Percentiles rank a stretch among this genome's conserved stretches.
phyloP scores from a whole-genome alignment of 2,113 vertebrate species.

The Alligator mississippiensis region DNA sequence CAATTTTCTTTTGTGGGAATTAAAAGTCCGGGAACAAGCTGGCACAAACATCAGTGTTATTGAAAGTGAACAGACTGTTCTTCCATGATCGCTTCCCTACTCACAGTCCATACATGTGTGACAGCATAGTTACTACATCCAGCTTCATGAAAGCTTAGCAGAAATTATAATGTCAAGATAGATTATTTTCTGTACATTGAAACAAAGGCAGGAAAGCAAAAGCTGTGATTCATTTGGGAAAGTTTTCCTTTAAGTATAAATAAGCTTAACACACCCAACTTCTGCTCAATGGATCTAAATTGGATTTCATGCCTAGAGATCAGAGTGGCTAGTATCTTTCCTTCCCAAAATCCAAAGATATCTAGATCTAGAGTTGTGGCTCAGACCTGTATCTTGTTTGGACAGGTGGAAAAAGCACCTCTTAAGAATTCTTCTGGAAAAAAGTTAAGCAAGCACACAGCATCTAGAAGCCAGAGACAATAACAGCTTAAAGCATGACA shows the following conservation, averaged over 20 bases:
- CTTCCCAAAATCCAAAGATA: no score
- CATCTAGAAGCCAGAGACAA: no score
- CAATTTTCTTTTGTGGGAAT: background rate
- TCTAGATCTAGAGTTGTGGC: no score
- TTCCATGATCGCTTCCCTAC: background rate
- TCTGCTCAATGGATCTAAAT: no score
- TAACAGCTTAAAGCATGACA: no score
- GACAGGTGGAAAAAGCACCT: no score
- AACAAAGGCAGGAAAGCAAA: background rate
- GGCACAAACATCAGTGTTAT: background rate
- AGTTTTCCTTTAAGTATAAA: background rate
- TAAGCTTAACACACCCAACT: background rate
- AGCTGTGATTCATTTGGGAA: background rate
- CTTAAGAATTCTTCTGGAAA: no score
- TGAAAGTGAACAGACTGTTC: background rate
- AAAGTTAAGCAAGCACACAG: no score
- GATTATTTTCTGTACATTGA: background rate
- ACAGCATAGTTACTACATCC: background rate
- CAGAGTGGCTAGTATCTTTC: background rate
- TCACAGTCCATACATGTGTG: background rate
- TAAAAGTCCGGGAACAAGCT: conserved; percentile 1
- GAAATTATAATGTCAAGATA: background rate
- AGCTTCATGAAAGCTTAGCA: background rate
- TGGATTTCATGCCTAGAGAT: no score
- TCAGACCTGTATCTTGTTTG: fast-evolving